Conservation (phyloP, 2,888 invertebrate genomes). For the Dryomyza anilis region DNA sequence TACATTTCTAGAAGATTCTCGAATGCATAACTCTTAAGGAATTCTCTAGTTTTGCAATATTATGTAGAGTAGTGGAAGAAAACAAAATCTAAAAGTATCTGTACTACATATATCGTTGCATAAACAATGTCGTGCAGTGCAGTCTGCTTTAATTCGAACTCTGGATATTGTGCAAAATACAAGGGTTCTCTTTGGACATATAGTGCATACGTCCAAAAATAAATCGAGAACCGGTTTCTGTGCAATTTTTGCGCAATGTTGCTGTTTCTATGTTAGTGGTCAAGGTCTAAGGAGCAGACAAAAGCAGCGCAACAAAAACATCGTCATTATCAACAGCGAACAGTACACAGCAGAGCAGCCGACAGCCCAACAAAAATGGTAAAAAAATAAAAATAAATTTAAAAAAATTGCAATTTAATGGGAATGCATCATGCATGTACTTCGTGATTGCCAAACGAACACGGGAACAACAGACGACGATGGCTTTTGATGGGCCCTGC, state of each 20-base stretch:
- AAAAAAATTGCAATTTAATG: conserved; percentile 34
- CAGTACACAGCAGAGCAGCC: neutral
- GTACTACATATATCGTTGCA: no score
- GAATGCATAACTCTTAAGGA: no score
- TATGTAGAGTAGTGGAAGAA: no score
- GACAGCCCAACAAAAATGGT: conserved; percentile 28
- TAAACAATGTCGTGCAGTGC: no score
- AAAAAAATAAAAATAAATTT: conserved; percentile 13
- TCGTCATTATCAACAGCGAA: conserved; percentile 46
- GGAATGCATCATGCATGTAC: conserved; percentile 50
- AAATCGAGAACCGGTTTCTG: conserved; percentile 29
- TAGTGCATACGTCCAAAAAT: conserved; percentile 25
- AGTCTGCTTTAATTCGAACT: no score
- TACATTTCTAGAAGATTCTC: no score
- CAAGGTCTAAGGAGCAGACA: conserved; percentile 60
- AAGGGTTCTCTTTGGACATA: no score
- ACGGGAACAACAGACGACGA: neutral
- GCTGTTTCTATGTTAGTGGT: conserved; percentile 57
- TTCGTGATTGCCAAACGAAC: conserved; percentile 41
- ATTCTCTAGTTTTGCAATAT: no score
- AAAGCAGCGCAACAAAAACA: conserved; percentile 40
- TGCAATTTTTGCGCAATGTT: conserved; percentile 29
- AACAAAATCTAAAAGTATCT: no score
- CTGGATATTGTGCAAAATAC: no score
- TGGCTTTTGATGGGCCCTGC: neutral